Evolutionary conservation across 2,797 vertebrate species (phyloP), one percentile per base, ranked within the genome.

Genomic region (Lycodopsis pacificus): DNA sequence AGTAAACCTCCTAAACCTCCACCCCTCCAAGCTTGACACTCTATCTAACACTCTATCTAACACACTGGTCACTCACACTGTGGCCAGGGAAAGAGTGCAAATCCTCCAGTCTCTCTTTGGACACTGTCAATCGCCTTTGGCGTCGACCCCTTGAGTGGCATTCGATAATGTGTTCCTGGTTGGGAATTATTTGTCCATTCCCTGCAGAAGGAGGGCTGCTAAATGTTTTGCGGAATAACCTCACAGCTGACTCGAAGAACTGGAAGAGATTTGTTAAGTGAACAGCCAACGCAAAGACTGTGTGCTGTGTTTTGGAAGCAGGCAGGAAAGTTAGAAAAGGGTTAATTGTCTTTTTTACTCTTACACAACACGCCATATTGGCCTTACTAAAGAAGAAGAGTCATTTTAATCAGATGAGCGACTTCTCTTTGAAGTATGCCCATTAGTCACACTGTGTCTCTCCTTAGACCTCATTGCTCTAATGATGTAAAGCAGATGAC

Each of bases 401-500:
- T 57, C 34, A 69, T 61, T 66, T 71, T 71, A 3, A 68, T 80
- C 46, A 82, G 25, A 74, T 32, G 30, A 66, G n/a, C 32, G 19
- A 75, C 48, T 65, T 84, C 65, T 73, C 34, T 70, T 30, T 65
- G 32, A 83, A 49, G 71, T 79, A 51, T 62, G 72, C 56, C 73
- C 59, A 70, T 81, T 65, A 74, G 64, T 75, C 71, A 38, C 59
- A 59, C 46, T 19, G 14, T 65, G 72, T 83, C 73, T 73, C 68
- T 64, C 30, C 61, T 10, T 40, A 67, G 65, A 74, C 27, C 71
- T 54, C 70, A 53, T 71, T 57, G 70, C 77, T 80, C 27, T 77
- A 75, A 82, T 89, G 88, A 93, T 85, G 44, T 69, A 80, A 89
- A 90, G 81, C 93, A 92, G 91, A 92, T 92, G 91, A 72, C 77